Conservation (phyloP, 2,797 vertebrate genomes). For the Sebastes hubbsi region DNA sequence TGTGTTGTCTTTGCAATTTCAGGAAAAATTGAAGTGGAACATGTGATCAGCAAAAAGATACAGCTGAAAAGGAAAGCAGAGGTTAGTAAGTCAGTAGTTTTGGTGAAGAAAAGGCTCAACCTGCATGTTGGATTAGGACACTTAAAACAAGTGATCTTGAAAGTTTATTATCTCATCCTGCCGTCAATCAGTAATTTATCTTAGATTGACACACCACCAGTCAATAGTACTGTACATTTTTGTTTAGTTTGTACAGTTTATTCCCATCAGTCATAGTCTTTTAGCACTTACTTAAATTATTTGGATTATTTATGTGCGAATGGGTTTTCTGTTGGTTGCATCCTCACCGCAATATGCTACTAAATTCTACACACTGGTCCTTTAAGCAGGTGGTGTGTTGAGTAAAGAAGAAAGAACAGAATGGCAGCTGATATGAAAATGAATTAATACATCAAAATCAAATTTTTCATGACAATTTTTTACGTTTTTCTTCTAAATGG, state of each 20-base stretch:
- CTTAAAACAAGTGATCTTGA: neutral
- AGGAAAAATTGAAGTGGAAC: constrained; percentile 81
- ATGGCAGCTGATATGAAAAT: neutral
- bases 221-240: neutral
- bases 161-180: neutral
- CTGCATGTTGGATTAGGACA: neutral
- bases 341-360: too few species aligned
- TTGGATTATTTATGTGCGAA: neutral
- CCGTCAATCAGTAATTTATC: neutral
- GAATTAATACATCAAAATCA: neutral
- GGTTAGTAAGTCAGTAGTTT: constrained; percentile 59
- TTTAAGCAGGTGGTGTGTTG: neutral
- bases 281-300: neutral
- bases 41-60: constrained; percentile 77
- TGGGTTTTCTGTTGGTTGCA: neutral
- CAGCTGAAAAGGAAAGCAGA: constrained; percentile 82
- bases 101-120: neutral
- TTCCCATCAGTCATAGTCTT: neutral
- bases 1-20: constrained; percentile 38
- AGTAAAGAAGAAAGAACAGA: neutral
- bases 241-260: neutral
- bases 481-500: neutral
- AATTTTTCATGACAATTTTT: neutral
- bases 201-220: neutral
- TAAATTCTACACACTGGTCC: too few species aligned